Base-by-base conservation (phyloP, 1,140 invertebrate genomes). In the Cylas formicarius region DNA sequence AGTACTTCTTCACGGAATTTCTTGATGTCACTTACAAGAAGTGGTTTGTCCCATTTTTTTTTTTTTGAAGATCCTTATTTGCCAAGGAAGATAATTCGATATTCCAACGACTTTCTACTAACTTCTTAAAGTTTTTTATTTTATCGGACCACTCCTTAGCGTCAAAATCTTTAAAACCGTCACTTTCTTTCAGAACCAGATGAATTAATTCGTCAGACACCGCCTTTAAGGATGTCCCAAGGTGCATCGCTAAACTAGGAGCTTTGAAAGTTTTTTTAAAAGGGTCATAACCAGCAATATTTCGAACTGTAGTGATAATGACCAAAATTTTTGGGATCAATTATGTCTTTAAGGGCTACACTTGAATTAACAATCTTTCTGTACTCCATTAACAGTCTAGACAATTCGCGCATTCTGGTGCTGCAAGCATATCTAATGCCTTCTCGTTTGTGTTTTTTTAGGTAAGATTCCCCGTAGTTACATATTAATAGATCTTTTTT, bases 401-500 rank as follows among this genome's bases (percentile, higher is more conserved):
- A 40, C 7, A 55, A 32, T 40, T 55, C 44, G 14, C 44, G 34
- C 52, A 55, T 52, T 32, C 28, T 29, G 13, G 24, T 48, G 20
- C 49, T 51, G 24, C 49, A 52, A 2, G 40, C 13, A 46, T 52
- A 48, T 11, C 14, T 34, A 27, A 35, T 48, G 28, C 28, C 9
- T 37, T 43, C 28, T 27, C 26, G 28, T 20, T 45, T 53, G 39
- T 53, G 50, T 37, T 50, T 37, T 36, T 53, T 53, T 36, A 53
- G 35, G 36, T 52, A 49, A 17, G 41, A 52, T 26, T 52, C 38
- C 14, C 50, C 50, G 32, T 49, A 50, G 20, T 50, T 11, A 17
- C 20, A 36, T 32, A 50, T 53, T 6, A 53, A 39, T 9, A 53
- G 28, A 49, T 48, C 45, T 42, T 52, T 52, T 39, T 52, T 52